phyloP scores from a whole-genome alignment of 2,888 invertebrate species.

The Oscheius onirici region DNA sequence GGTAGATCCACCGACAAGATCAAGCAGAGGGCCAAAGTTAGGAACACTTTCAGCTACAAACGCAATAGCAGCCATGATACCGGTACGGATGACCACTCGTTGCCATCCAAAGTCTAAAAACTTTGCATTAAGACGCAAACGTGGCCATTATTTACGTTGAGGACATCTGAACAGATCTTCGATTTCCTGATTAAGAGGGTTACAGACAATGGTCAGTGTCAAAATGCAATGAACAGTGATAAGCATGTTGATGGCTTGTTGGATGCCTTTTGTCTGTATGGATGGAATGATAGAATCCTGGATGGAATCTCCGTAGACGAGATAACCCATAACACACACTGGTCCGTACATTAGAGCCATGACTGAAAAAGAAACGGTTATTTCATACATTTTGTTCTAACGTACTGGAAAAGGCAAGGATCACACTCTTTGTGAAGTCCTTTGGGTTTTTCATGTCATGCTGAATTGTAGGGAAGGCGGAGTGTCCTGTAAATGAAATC shows the following conservation, averaged over 20 bases:
- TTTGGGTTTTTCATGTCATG: slow-evolving; percentile 68
- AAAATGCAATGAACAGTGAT: slow-evolving; percentile 69
- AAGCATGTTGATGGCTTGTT: slow-evolving; percentile 65
- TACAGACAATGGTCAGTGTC: slow-evolving; percentile 67
- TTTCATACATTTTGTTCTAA: not conserved
- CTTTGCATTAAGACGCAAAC: not conserved
- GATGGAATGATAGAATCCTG: slow-evolving; percentile 64
- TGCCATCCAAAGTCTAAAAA: slow-evolving; percentile 52
- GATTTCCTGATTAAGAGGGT: slow-evolving; percentile 68
- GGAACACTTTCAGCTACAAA: slow-evolving; percentile 69
- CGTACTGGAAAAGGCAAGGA: slow-evolving; percentile 63
- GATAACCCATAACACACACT: slow-evolving; percentile 61
- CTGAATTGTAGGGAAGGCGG: slow-evolving; percentile 68
- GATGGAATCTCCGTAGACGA: slow-evolving; percentile 62
- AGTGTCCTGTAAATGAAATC: slow-evolving; percentile 35
- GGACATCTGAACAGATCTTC: slow-evolving; percentile 67
- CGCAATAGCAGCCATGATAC: slow-evolving; percentile 61
- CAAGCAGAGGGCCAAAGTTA: slow-evolving; percentile 66
- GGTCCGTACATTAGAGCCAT: slow-evolving; percentile 65
- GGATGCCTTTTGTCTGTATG: slow-evolving; percentile 56
- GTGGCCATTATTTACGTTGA: slow-evolving; percentile 51
- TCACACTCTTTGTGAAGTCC: slow-evolving; percentile 63
- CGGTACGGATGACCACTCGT: slow-evolving; percentile 58
- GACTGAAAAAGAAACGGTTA: slow-evolving; percentile 53
- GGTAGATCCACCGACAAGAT: slow-evolving; percentile 64